These are phyloP conservation scores for Pseudomyrmex dendroicus DNA, from an alignment of 1,140 invertebrate species.

Conservation along the genomic window DNA sequence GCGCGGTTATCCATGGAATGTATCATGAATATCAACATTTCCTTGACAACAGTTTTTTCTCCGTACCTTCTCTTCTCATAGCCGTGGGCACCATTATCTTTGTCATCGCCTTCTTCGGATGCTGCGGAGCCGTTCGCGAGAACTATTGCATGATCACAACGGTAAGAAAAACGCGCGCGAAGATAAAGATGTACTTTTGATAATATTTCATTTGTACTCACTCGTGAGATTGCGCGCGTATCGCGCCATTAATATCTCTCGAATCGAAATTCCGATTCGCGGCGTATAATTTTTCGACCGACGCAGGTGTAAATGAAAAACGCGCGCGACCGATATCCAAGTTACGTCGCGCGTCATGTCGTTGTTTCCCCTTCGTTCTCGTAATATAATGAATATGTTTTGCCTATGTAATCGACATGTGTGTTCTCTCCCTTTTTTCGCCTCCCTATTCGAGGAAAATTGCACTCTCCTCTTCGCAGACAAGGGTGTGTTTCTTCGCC, in stretches of 20 bases:
- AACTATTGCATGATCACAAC: slow-evolving; percentile 93
- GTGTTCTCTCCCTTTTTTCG: neutral
- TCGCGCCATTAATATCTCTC: neutral
- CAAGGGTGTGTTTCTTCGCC: neutral
- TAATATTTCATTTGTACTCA: neutral
- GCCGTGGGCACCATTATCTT: slow-evolving; percentile 92
- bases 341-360: neutral
- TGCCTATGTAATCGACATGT: slow-evolving; percentile 41
- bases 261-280: slow-evolving; percentile 22
- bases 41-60: slow-evolving; percentile 86
- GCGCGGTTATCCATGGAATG: slow-evolving; percentile 87
- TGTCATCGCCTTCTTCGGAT: slow-evolving; percentile 93
- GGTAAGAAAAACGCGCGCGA: slow-evolving; percentile 81
- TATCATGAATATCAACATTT: slow-evolving; percentile 89
- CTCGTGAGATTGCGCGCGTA: neutral
- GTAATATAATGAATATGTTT: slow-evolving; percentile 48
- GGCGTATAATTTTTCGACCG: neutral
- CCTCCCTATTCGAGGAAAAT: slow-evolving; percentile 36
- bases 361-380: slow-evolving; percentile 46
- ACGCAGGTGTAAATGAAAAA: neutral
- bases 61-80: slow-evolving; percentile 91
- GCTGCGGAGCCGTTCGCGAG: slow-evolving; percentile 93
- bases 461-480: slow-evolving; percentile 26
- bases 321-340: neutral
- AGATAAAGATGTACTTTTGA: too few species aligned